Evolutionary conservation across 2,888 invertebrate species (phyloP), one percentile per base, ranked within the genome.

Genomic region (Tetragnatha montana): DNA sequence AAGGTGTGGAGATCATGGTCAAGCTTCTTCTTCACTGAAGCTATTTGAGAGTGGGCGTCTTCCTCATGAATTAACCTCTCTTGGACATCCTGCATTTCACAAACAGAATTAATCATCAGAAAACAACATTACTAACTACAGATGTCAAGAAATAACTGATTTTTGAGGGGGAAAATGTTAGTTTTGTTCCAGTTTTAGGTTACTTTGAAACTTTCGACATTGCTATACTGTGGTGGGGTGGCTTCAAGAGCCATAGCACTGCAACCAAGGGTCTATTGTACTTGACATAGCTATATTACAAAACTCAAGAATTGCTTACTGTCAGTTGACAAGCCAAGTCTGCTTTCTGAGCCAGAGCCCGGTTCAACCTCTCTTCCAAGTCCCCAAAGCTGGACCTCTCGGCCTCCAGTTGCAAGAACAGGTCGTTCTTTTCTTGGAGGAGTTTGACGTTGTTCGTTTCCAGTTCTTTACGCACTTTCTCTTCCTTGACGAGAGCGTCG

Each of bases 21-120:
- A 94, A 98, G 95, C 95, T 99, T 99, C 96, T 98, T 99, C 96
- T 98, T 99, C 94, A 95, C 96, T 94, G 97, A 97, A 96, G 96
- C 97, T 93, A 99, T 95, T 94, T 97, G 97, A 95, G 97, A 97
- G 94, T 98, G 97, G 93, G 98, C 96, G 95, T 99, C 99, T 94
- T 99, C 99, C 94, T 99, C 99, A 94, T 98, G 98, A 93, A 96
- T 96, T 93, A 99, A 96, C 93, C 99, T 96, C 93, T 99, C 99
- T 95, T 98, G 98, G 93, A 98, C 96, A 94, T 99, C 99, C 91
- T 98, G 8, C 22, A 60, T 21, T 71, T 78, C 60, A n/a, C 7
- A 75, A 35, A 35, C 35, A 35, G 2, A 35, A 35, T 35, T 47
- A 69, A 68, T 10, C n/a, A 17, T 69, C 19, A 8, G 14, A 80